Base-by-base conservation (phyloP, 2,113 vertebrate species). In the Piaya cayana region DNA sequence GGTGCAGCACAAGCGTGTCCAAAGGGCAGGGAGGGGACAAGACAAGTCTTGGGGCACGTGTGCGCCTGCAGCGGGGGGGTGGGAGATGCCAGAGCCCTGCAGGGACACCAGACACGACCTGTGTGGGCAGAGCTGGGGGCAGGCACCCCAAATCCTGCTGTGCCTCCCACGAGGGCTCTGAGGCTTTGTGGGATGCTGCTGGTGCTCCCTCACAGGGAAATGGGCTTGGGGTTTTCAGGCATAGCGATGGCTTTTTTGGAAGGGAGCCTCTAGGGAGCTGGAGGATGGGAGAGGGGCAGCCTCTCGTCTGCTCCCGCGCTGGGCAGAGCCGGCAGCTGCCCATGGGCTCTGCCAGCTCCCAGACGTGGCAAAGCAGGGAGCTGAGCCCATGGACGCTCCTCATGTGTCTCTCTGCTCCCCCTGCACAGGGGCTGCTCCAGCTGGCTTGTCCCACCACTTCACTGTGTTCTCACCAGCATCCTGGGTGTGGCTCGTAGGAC, bases 401-500 rank as follows among this genome's bases (percentile, higher is more conserved):
- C 23, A 10, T 4, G n/a, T 14, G 42, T 12, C 58, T 43, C n/a
- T 53, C 26, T 42, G 53, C 14, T 19, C 43, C 12, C 37, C 2
- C 2, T 27, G 34, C 17, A 3, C 5, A 55, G 76, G 55, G 42
- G 49, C 49, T 62, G 39, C 55, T 86, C 55, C 49, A n/a, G 26
- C 22, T 4, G 16, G 5, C 29, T 47, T n/a, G 47, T 60, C 64
- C 64, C 52, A 53, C 5, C 1, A 0, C 8, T 23, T 65, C 2
- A 1, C 30, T 19, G 75, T 49, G 39, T 30, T 74, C 74, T 65
- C 56, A 16, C 15, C 13, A 4, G 11, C 58, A n/a, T 36, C 50
- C 60, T 8, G 5, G 47, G 30, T n/a, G 26, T 0, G 0, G 53
- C 49, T 69, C 5, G 0, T 5, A 5, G 55, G 69, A 29, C 36